phyloP scores from a whole-genome alignment of 1,140 invertebrate genomes.

The Calliphora vicina region DNA sequence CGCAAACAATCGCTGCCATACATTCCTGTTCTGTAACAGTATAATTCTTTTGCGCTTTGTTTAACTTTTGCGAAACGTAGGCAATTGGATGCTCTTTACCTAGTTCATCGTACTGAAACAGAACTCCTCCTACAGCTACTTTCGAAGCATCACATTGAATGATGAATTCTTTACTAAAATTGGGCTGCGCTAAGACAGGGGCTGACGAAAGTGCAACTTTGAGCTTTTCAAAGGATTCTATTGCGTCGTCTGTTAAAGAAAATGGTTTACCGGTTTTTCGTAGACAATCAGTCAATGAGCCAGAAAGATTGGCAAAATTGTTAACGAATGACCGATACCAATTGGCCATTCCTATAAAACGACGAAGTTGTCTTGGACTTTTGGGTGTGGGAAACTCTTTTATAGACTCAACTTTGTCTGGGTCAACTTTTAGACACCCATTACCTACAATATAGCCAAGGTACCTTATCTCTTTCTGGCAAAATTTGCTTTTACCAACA shows the following conservation, averaged over 20 bases:
- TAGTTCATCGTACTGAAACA: background rate
- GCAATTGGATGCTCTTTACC: background rate
- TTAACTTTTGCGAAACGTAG: background rate
- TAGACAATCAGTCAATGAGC: constrained; percentile 46
- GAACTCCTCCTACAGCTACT: constrained; percentile 37
- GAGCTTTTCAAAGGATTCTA: constrained; percentile 39
- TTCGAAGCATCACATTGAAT: constrained; percentile 39
- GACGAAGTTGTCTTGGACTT: constrained; percentile 43
- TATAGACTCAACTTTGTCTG: constrained; percentile 21
- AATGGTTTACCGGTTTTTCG: constrained; percentile 1
- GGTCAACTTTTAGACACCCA: constrained; percentile 51
- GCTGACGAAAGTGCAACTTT: constrained; percentile 37
- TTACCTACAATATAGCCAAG: constrained; percentile 41
- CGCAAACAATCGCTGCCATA: background rate
- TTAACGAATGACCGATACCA: constrained; percentile 59
- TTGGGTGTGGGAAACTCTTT: constrained; percentile 6
- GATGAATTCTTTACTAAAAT: constrained; percentile 42
- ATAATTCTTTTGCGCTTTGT: background rate
- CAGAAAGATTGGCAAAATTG: constrained; percentile 48
- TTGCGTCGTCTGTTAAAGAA: constrained; percentile 1
- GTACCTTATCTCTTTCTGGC: constrained; percentile 45
- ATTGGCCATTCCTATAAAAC: constrained; percentile 46
- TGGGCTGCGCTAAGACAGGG: constrained; percentile 43
- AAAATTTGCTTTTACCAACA: constrained; percentile 52
- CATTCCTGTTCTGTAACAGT: constrained; percentile 15